A percentile compares a stretch with the other conserved stretches of the same genome.
Evolutionary conservation across 2,113 vertebrate species (phyloP).

Genomic region (rat (Rattus norvegicus)): DNA sequence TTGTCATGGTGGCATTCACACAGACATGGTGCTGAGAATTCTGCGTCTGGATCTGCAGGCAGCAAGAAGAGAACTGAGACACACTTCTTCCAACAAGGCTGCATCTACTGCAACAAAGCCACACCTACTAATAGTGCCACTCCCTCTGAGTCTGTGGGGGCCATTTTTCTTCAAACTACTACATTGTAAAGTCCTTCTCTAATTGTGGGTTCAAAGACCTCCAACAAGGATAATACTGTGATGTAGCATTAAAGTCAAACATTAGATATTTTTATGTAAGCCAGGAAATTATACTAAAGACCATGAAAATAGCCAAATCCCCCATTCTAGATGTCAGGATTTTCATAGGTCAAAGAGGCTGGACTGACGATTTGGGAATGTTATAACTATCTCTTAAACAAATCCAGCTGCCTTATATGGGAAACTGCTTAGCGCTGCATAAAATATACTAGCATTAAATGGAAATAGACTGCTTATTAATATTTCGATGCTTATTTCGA

Average conservation of each 20-base stretch:
- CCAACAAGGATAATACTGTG: neutral
- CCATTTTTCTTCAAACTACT: neutral
- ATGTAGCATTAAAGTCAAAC: neutral
- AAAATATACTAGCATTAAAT: neutral
- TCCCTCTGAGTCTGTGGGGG: neutral
- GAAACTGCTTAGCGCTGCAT: neutral
- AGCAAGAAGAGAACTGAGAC: neutral
- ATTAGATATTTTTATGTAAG: neutral
- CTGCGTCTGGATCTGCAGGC: neutral
- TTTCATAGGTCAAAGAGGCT: neutral
- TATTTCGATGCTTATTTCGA: constrained; percentile 25
- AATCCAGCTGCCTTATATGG: neutral
- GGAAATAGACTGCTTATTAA: neutral
- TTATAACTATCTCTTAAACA: neutral
- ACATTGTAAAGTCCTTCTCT: neutral
- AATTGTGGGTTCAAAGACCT: neutral
- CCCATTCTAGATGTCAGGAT: neutral
- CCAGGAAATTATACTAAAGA: neutral
- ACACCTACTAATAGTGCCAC: neutral
- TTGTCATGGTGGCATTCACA: neutral
- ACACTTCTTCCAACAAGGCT: neutral
- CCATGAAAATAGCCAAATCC: neutral
- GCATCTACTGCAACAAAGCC: neutral
- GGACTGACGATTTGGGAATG: neutral
- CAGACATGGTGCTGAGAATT: neutral